These are phyloP conservation scores for Cantharis nigra DNA, from an alignment of 2,888 invertebrate species.

Conservation along the genomic window DNA sequence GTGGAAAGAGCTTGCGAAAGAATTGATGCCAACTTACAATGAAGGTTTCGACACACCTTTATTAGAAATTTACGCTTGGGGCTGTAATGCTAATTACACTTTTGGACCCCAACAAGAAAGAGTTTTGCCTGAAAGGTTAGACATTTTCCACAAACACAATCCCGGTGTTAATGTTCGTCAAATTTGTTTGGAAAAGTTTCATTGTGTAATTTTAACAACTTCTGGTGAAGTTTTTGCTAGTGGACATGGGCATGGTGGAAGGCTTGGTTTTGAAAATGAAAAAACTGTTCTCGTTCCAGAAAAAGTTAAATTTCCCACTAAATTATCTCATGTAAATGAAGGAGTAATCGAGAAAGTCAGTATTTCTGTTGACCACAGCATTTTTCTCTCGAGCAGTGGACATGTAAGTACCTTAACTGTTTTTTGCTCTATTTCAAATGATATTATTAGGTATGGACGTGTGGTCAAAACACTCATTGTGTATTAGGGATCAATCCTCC, in stretches of 20 bases:
- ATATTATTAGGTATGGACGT: slow-evolving; percentile 59
- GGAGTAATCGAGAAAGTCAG: slow-evolving; percentile 60
- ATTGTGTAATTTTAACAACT: slow-evolving; percentile 68
- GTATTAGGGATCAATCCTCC: slow-evolving; percentile 66
- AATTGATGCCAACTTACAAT: slow-evolving; percentile 53
- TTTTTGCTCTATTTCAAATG: not conserved
- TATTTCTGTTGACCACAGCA: slow-evolving; percentile 69
- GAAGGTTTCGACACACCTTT: slow-evolving; percentile 36
- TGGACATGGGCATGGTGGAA: slow-evolving; percentile 80
- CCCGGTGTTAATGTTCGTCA: slow-evolving; percentile 55
- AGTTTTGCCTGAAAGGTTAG: slow-evolving; percentile 67
- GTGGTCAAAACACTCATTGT: slow-evolving; percentile 68
- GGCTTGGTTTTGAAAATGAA: slow-evolving; percentile 71
- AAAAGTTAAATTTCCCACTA: slow-evolving; percentile 48
- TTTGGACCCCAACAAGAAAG: slow-evolving; percentile 74
- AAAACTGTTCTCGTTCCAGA: slow-evolving; percentile 62
- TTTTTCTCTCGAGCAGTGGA: slow-evolving; percentile 67
- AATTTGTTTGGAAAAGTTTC: slow-evolving; percentile 76
- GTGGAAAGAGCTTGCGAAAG: slow-evolving; percentile 25
- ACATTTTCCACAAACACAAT: slow-evolving; percentile 65
- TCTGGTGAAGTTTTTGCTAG: slow-evolving; percentile 71
- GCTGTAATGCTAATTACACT: slow-evolving; percentile 82
- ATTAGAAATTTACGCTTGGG: slow-evolving; percentile 78
- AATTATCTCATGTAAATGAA: slow-evolving; percentile 40
- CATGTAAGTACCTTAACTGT: slow-evolving; percentile 54